phyloP scores from a whole-genome alignment of 2,888 invertebrate genomes.

The Bimastos eiseni region DNA sequence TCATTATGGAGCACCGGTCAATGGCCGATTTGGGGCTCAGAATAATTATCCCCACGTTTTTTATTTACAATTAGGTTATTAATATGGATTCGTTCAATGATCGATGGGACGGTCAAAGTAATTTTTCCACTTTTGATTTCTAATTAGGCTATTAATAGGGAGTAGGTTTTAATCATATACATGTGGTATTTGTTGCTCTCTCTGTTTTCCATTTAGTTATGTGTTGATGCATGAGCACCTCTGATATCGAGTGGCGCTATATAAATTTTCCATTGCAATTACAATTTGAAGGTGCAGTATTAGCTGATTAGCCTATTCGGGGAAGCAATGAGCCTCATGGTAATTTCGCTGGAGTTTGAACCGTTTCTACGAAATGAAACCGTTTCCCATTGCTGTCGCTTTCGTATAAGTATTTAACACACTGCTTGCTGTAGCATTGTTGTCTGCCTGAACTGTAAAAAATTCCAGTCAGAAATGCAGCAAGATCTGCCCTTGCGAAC shows the following conservation, averaged over 20 bases:
- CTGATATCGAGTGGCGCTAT: too few species aligned
- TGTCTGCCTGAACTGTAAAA: background rate
- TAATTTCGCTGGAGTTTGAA: background rate
- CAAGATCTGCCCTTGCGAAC: background rate
- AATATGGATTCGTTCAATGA: background rate
- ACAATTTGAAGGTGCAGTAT: background rate
- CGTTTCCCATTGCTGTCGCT: background rate
- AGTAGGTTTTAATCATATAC: too few species aligned
- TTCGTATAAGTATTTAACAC: background rate
- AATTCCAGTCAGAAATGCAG: background rate
- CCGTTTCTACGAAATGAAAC: background rate
- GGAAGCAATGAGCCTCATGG: background rate
- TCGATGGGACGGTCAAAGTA: too few species aligned
- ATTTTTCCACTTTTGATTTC: too few species aligned
- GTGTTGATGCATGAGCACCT: too few species aligned
- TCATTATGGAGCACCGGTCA: constrained; percentile 36
- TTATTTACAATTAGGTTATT: background rate
- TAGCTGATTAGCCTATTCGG: background rate
- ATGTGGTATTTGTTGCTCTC: too few species aligned
- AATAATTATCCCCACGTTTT: background rate
- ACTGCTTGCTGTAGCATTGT: too few species aligned
- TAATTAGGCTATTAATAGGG: too few species aligned
- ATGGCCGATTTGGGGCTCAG: background rate
- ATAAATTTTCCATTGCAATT: background rate
- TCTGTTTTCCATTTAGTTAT: too few species aligned